Conservation (phyloP, 2,797 vertebrate genomes). For the Phataginus tetradactyla region DNA sequence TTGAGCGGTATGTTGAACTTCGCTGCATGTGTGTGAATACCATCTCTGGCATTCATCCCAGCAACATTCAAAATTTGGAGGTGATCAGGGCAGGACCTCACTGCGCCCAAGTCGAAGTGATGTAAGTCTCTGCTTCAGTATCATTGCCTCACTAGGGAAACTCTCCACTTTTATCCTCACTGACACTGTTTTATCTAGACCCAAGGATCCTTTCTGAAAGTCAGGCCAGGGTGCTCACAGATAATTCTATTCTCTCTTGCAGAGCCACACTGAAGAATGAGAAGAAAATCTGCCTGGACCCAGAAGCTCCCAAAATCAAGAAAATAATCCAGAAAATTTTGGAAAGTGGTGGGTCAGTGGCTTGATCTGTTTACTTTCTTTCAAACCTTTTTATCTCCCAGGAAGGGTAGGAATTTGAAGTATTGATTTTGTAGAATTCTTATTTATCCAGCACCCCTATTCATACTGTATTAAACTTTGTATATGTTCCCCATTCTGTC, state of each 20-base stretch:
- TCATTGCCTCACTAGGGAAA: neutral
- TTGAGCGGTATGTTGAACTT: rapidly evolving
- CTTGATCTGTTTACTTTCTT: neutral
- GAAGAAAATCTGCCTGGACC: constrained; percentile 46
- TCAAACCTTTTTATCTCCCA: neutral
- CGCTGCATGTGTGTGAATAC: constrained; percentile 33
- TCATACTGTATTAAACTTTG: neutral
- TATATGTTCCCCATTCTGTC: neutral
- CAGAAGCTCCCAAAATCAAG: constrained; percentile 22
- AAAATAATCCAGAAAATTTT: constrained; percentile 61
- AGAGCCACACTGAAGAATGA: constrained; percentile 60
- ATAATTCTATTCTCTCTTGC: constrained; percentile 1
- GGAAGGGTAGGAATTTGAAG: neutral
- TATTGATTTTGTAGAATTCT: neutral
- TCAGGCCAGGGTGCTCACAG: too few species aligned
- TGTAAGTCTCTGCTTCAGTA: constrained; percentile 66
- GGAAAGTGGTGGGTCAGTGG: neutral
- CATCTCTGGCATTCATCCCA: constrained; percentile 42
- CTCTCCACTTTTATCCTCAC: neutral
- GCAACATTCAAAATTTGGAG: constrained; percentile 47
- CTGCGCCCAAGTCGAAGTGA: constrained; percentile 76
- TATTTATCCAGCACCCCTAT: neutral
- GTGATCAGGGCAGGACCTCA: constrained; percentile 60
- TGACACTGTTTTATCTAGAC: neutral
- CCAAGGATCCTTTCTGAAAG: neutral